Conservation (phyloP, 2,797 vertebrate species). For the Gila robusta region DNA sequence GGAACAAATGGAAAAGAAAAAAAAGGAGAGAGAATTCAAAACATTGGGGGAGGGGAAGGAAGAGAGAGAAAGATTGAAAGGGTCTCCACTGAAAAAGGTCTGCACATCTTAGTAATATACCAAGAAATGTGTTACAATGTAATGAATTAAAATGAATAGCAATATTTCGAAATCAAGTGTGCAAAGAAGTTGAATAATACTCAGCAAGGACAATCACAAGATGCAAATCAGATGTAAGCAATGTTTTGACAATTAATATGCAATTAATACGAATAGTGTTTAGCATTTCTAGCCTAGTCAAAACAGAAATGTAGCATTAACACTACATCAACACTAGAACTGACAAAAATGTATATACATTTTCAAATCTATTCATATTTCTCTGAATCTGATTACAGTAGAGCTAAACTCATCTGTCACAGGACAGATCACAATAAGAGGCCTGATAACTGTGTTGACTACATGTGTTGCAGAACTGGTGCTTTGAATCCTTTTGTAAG, state of each 20-base stretch:
- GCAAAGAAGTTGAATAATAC: not conserved
- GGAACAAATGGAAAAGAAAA: constrained; percentile 27
- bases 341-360: not conserved
- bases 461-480: not conserved
- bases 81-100: not conserved
- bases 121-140: not conserved
- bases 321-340: not conserved
- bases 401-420: not conserved
- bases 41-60: constrained; percentile 12
- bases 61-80: constrained; percentile 37
- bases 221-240: not conserved
- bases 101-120: not conserved
- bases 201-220: not conserved
- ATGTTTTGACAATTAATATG: not conserved
- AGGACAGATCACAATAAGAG: not conserved
- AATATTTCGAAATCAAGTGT: not conserved
- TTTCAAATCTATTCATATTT: not conserved
- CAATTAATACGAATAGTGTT: not conserved
- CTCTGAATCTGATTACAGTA: not conserved
- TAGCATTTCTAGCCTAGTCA: not conserved
- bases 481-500: not conserved
- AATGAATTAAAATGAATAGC: not conserved
- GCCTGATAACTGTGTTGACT: not conserved
- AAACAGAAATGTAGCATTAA: not conserved
- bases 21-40: constrained; percentile 13